Base-by-base conservation (phyloP, 2,797 vertebrate genomes). In the Huso huso region DNA sequence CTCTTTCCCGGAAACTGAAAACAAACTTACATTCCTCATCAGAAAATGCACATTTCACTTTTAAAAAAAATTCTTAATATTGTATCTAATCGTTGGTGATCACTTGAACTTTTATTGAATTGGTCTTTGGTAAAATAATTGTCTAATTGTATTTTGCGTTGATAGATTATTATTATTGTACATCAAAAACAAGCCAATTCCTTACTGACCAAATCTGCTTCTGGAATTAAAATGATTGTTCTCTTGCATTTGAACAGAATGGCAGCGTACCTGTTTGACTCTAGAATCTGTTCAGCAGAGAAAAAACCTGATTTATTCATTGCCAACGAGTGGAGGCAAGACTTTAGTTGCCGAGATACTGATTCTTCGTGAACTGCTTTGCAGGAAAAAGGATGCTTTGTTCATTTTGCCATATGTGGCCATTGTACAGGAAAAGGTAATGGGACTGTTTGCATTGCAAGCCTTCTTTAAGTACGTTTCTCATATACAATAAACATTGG, bases 371-470 rank as follows among this genome's bases (percentile, higher is more conserved):
- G 95, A 99, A 81, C 78, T 99, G 15, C 89, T 99, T 69, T 97
- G 95, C 80, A 87, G 90, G 66, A 92, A 80, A 81, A 96, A 88
- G 11, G 91, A 98, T 81, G 93, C 91, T 63, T 81, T 99, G 63
- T 90, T 99, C 82, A 89, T 99, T 73, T 69, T 99, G 11, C 96
- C 97, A 0, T 99, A 97, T 68, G 88, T 98, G 61, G 94, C 96
- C 0, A 89, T 99, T 80, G 97, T 99, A 61, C 96, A 98, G 75
- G 97, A 99, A 86, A 99, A 99, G 94, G 94, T 97, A 66, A 64
- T 51, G 23, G 23, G 37, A 37, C 37, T 37, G 37, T 37, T 37
- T 37, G 5, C 37, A 37, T 37, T 37, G 5, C 37, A 37, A 37
- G 5, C 37, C 37, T 37, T 37, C 37, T 37, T 0, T 37, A 37